Base-by-base conservation (phyloP, 2,113 vertebrate species). In the Heterotis niloticus region DNA sequence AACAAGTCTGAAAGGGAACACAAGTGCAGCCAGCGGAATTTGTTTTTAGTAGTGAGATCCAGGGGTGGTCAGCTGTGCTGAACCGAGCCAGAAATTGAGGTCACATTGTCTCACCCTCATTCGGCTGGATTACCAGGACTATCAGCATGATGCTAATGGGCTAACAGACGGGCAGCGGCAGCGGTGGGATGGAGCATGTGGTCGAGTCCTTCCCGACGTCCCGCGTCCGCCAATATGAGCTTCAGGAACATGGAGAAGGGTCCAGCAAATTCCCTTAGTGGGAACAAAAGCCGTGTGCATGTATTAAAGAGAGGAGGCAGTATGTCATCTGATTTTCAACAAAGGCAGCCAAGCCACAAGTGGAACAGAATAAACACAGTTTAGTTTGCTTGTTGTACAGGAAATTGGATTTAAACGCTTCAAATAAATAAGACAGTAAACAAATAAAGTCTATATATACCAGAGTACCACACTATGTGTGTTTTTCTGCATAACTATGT, bases 1-100 rank as follows among this genome's bases (percentile, higher is more conserved):
- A 7, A 2, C 34, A 44, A 4, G 34, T 44, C 14, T 4, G 0
- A 73, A 73, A 17, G 52, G 62, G 59, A 20, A 60, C 17, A 57
- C 64, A 78, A 79, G 72, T 23, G 16, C 75, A 72, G 59, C 18
- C 80, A 23, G 17, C 44, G 1, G 44, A 29, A 12, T n/a, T 34
- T 23, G 20, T 60, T 34, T 77, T 7, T 44, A 44, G 7, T 44
- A 29, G 34, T 10, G 10, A 68, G 17, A 71, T 62, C 81, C 76
- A 1, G 80, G 82, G 70, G 75, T 73, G 76, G 77, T 81, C 86
- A 89, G 89, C 87, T 90, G 87, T 84, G 82, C 83, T 82, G 79
- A 65, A 81, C 34, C 82, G 82, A 80, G 78, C 79, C 80, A 80
- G 75, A 82, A 87, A 91, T 91, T 90, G 88, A 87, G 88, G 87